Conservation (phyloP, 2,888 invertebrate genomes). For the Argyra leucocephala region DNA sequence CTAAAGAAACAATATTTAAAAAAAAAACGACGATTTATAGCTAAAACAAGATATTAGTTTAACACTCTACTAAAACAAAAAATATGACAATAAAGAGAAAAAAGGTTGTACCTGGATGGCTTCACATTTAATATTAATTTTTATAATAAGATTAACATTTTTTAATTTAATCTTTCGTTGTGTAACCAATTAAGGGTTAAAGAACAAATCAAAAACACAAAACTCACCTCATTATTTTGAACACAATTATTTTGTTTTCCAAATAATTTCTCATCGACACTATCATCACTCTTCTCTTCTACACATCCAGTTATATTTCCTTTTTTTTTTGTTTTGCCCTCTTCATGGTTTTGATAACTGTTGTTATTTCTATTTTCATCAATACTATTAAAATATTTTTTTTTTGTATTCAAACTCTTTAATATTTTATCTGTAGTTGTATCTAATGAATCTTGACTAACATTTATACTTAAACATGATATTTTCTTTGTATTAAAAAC, state of each 20-base stretch:
- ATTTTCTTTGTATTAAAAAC: not conserved
- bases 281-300: not conserved
- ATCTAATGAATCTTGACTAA: not conserved
- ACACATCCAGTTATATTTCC: no score
- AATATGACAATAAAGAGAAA: no score
- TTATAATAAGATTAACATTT: no score
- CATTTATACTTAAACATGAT: slow-evolving; percentile 1
- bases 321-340: not conserved
- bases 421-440: not conserved
- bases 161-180: no score
- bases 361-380: not conserved
- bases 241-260: slow-evolving; percentile 20
- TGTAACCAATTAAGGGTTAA: no score
- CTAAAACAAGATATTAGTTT: no score
- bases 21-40: no score
- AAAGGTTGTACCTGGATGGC: no score
- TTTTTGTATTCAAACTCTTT: not conserved
- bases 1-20: no score
- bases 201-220: not conserved
- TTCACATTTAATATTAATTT: no score
- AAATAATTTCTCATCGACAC: not conserved
- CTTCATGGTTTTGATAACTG: not conserved
- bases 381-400: not conserved
- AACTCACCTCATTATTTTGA: slow-evolving; percentile 28
- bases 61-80: no score